Base-by-base conservation (phyloP, 2,888 invertebrate species). In the Tetragonula carbonaria region DNA sequence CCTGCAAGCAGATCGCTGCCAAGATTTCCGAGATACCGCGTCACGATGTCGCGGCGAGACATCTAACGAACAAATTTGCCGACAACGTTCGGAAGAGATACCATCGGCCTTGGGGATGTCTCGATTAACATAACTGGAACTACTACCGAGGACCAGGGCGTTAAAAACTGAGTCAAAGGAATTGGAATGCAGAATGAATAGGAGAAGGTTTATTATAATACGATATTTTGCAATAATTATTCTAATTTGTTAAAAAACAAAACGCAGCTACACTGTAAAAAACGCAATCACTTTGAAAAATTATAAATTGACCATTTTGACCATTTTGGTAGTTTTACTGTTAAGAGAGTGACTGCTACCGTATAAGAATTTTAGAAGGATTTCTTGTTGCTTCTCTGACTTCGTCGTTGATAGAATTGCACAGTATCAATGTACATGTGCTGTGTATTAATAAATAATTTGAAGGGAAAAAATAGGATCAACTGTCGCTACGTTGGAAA, bases 61-160 rank as follows among this genome's bases (percentile, higher is more conserved):
- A 78, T 77, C 86, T 59, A 23, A 11, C 23, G 80, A 80, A 87
- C 90, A 90, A 93, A 93, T 93, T 94, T 93, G 93, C 92, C 93
- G 90, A 91, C 91, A 90, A 14, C 78, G 89, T 92, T 92, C 91
- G 50, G 2, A 11, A 1, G 23, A 18, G 84, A 84, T 84, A 66
- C 18, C 74, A 82, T 70, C 81, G 16, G 28, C 2, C 21, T 28
- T 8, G 51, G 18, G 59, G 28, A 5, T 18, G n/a, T 18, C 18
- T 11, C 2, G n/a, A 28, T 13, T 5, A 59, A 14, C 8, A 45
- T 33, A 33, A 33, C 33, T 33, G 33, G 33, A 33, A 33, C 33
- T 33, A 33, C 33, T 33, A 33, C 33, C 45, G 8, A 11, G 45
- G 1, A 45, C 45, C 45, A 45, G 8, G 8, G 45, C 8, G 8